These are phyloP conservation scores for Drosophila repleta DNA, from an alignment of 1,140 invertebrate species.

Conservation along the genomic window DNA sequence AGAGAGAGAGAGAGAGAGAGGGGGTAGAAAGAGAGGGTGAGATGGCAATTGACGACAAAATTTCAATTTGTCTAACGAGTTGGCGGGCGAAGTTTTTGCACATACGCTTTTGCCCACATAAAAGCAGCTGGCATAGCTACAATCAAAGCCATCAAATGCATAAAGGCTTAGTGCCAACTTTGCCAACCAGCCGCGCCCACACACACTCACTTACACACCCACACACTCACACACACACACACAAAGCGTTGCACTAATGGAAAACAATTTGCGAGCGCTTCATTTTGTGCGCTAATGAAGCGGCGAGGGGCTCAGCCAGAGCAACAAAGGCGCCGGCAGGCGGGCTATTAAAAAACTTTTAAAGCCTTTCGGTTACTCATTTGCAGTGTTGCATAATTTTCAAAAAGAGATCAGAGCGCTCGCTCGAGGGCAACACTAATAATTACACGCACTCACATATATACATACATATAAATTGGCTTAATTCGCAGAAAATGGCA, in stretches of 20 bases:
- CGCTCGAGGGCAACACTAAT: constrained; percentile 23
- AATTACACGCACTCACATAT: background rate
- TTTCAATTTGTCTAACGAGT: constrained; percentile 81
- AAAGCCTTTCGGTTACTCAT: constrained; percentile 62
- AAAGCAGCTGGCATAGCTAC: constrained; percentile 47
- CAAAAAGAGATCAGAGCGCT: constrained; percentile 37
- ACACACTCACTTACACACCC: constrained; percentile 2
- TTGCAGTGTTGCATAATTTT: constrained; percentile 50
- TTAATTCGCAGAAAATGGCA: constrained; percentile 80
- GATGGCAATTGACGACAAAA: constrained; percentile 68
- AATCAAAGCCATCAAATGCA: constrained; percentile 80
- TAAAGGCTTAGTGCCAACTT: constrained; percentile 71
- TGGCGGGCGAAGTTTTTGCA: constrained; percentile 63
- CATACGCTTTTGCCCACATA: constrained; percentile 43
- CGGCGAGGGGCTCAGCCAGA: constrained; percentile 32
- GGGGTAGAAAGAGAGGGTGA: background rate
- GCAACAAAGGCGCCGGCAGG: constrained; percentile 11
- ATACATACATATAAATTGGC: constrained; percentile 65
- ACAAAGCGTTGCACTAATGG: constrained; percentile 47
- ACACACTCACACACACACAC: constrained; percentile 3
- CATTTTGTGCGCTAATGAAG: constrained; percentile 72
- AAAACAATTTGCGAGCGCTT: constrained; percentile 64
- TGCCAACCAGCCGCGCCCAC: constrained; percentile 16
- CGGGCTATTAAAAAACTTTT: constrained; percentile 62
- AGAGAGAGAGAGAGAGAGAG: background rate